Evolutionary conservation across 2,888 invertebrate genomes (phyloP), one percentile per base, ranked within the genome.

Genomic region (Aphidoletes aphidimyza): DNA sequence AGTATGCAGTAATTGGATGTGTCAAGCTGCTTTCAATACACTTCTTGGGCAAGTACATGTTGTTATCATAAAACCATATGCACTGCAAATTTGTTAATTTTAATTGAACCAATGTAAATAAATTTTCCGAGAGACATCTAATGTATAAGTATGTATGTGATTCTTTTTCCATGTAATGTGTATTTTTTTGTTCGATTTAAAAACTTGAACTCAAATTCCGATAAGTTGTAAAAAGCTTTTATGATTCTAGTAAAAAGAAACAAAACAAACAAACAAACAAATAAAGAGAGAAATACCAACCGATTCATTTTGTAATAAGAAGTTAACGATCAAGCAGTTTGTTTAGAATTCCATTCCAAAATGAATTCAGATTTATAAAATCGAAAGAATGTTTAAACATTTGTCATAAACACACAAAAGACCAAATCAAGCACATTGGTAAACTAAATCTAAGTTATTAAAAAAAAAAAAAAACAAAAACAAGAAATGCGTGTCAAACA

Each of bases 191-290:
- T 69, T 69, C n/a, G n/a, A n/a, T 69, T 54, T n/a, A 39, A 0
- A 14, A 69, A 30, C 11, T 69, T 69, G 69, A n/a, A 69, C 30
- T 14, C n/a, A 69, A 17, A 69, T 69, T 69, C 30, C 30, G 69
- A 69, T 69, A 34, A 69, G 30, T 69, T 69, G 69, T 69, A 69
- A 69, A 69, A 69, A 69, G 69, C 69, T 69, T 69, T 69, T 69
- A 3, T 14, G 14, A 1, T 11, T 69, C 14, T 30, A 69, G 30
- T 34, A 30, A 54, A 6, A 47, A 2, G 19, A 47, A 47, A 19
- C 9, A 47, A 47, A 47, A 6, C 8, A 47, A 11, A 47, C 47
- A 6, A 47, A 47, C 19, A 11, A 47, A 47, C n/a, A n/a, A n/a
- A n/a, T n/a, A n/a, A n/a, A n/a, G n/a, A n/a, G n/a, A n/a, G n/a